Conservation (phyloP, 2,113 vertebrate genomes). For the Nansenia antarctica region DNA sequence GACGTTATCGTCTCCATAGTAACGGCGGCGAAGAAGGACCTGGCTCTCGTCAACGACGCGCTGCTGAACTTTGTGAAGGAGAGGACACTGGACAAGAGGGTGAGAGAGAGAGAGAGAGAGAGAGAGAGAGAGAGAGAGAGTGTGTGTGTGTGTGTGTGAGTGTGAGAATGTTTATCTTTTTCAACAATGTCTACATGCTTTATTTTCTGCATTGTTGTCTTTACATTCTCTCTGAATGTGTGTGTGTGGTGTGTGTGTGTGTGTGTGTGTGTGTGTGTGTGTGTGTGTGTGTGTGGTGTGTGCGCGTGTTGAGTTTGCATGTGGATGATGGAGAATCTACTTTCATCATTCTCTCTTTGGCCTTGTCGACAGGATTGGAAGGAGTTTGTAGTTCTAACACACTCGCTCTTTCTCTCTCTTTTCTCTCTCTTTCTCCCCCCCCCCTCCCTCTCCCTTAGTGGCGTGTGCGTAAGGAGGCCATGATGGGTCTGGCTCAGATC, state of each 20-base stretch:
- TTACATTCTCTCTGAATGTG: no score
- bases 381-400: no score
- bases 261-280: no score
- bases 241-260: no score
- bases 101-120: slow-evolving; percentile 54
- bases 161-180: background rate
- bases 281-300: no score
- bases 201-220: no score
- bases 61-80: slow-evolving; percentile 97
- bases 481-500: slow-evolving; percentile 98
- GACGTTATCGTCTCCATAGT: slow-evolving; percentile 99
- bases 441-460: slow-evolving; percentile 75
- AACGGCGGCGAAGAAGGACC: slow-evolving; percentile 97
- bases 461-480: slow-evolving; percentile 97
- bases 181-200: no score
- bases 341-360: background rate
- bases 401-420: background rate
- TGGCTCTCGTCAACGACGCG: slow-evolving; percentile 94
- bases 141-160: background rate
- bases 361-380: no score
- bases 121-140: background rate
- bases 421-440: background rate
- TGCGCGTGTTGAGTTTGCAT: no score
- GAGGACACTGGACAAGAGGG: slow-evolving; percentile 95
- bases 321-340: no score